A percentile compares a stretch with the other conserved stretches of the same genome.
Evolutionary conservation across 2,888 invertebrate genomes (phyloP).

Genomic region (Lathronympha strigana): DNA sequence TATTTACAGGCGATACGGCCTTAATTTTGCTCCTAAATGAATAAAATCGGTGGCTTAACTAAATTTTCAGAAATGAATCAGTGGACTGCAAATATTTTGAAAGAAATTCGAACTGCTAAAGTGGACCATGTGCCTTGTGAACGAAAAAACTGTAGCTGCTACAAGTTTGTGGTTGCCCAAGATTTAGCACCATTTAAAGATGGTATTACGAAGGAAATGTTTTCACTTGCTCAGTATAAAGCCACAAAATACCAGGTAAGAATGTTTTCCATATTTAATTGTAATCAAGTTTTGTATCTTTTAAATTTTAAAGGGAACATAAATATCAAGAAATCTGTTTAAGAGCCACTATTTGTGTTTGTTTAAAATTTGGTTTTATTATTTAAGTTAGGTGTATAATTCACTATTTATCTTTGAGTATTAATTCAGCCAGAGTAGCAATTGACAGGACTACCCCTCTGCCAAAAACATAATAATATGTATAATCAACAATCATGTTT

Average conservation of each 20-base stretch:
- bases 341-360: no score
- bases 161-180: conserved; percentile 84
- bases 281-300: neutral
- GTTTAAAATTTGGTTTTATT: no score
- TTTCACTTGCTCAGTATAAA: conserved; percentile 82
- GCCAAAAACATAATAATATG: no score
- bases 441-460: no score
- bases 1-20: neutral
- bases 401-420: no score
- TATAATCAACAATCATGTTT: no score
- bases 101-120: conserved; percentile 78
- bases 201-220: conserved; percentile 88
- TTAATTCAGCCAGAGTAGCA: no score
- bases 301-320: no score
- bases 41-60: neutral
- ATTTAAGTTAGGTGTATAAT: no score
- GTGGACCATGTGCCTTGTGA: conserved; percentile 83
- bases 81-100: conserved; percentile 66
- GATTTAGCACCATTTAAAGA: conserved; percentile 89
- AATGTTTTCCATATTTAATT: neutral
- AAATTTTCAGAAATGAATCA: conserved; percentile 76
- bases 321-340: no score
- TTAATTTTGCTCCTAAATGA: neutral
- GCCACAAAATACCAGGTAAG: conserved; percentile 76
- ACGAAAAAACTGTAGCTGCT: conserved; percentile 85